Conservation (phyloP, 2,888 invertebrate species). For the Alloscopus bannaensis region DNA sequence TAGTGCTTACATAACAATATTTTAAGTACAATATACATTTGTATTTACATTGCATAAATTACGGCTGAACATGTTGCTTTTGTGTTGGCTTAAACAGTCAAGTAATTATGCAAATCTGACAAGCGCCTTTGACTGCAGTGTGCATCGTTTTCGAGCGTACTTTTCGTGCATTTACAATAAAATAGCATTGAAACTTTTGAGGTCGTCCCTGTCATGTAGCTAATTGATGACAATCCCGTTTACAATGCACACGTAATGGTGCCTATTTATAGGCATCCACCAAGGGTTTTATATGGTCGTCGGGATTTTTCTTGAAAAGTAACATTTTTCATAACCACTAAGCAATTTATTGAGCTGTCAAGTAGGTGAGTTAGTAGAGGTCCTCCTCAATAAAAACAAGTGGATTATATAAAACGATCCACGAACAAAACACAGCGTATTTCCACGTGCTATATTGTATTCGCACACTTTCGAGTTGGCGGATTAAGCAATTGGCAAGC, state of each 20-base stretch:
- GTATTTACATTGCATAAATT: too few species aligned
- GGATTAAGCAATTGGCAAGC: conserved; percentile 4
- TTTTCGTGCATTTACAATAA: neutral
- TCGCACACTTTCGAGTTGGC: too few species aligned
- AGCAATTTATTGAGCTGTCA: conserved; percentile 9
- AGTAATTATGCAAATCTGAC: conserved; percentile 29
- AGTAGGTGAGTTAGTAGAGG: neutral
- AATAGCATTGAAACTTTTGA: conserved; percentile 1
- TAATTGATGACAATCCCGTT: too few species aligned
- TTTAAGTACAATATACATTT: neutral
- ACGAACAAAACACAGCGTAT: neutral
- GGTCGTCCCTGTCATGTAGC: neutral
- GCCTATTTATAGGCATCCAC: conserved; percentile 22
- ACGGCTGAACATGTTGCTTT: too few species aligned
- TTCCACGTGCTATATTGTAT: too few species aligned
- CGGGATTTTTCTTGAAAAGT: conserved; percentile 2
- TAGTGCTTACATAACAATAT: neutral
- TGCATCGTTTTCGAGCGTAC: too few species aligned
- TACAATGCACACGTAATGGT: too few species aligned
- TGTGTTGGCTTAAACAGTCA: too few species aligned
- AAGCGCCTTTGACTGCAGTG: too few species aligned
- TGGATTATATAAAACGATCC: neutral
- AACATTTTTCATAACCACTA: neutral
- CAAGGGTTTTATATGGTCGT: neutral
- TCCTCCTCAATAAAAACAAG: neutral